phyloP scores from a whole-genome alignment of 2,797 vertebrate genomes.

The Spea hammondii region DNA sequence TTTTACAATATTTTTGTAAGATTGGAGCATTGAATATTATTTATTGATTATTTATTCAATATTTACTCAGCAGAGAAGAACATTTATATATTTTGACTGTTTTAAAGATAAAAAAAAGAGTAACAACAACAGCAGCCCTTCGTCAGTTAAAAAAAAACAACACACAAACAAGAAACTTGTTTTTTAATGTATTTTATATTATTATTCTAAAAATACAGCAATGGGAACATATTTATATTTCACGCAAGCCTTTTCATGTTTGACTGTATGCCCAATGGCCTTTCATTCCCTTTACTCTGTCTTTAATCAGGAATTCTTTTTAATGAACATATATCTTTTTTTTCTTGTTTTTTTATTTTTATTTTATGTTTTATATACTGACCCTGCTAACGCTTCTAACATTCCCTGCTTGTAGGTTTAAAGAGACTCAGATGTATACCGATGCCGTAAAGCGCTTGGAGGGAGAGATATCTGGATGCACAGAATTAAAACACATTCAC shows the following conservation, averaged over 20 bases:
- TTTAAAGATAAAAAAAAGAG: too few relatives aligned
- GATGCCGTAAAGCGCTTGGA: conserved; percentile 4
- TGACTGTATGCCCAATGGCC: conserved; percentile 29
- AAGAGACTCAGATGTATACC: conserved; percentile 13
- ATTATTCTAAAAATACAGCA: conserved; percentile 5
- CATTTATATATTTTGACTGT: too few relatives aligned
- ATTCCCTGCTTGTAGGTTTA: conserved; percentile 20
- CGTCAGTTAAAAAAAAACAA: too few relatives aligned
- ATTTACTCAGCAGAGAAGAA: too few relatives aligned
- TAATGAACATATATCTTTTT: conserved; percentile 38
- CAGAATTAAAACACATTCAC: too few relatives aligned
- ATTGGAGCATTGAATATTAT: too few relatives aligned
- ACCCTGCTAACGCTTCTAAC: conserved; percentile 11
- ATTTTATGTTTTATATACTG: conserved; percentile 24
- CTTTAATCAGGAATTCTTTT: conserved; percentile 34
- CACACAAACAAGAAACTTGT: too few relatives aligned
- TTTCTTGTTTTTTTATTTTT: conserved; percentile 30
- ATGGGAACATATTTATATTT: conserved; percentile 28
- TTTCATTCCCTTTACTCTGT: background rate
- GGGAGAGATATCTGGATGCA: background rate
- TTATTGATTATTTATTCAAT: too few relatives aligned
- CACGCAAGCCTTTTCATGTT: conserved; percentile 14
- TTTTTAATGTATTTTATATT: background rate
- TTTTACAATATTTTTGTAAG: too few relatives aligned
- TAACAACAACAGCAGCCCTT: too few relatives aligned